Percentiles rank a stretch among this genome's conserved stretches.
Evolutionary conservation across 1,140 invertebrate genomes (phyloP).

Genomic region (Melipona quadrifasciata): DNA sequence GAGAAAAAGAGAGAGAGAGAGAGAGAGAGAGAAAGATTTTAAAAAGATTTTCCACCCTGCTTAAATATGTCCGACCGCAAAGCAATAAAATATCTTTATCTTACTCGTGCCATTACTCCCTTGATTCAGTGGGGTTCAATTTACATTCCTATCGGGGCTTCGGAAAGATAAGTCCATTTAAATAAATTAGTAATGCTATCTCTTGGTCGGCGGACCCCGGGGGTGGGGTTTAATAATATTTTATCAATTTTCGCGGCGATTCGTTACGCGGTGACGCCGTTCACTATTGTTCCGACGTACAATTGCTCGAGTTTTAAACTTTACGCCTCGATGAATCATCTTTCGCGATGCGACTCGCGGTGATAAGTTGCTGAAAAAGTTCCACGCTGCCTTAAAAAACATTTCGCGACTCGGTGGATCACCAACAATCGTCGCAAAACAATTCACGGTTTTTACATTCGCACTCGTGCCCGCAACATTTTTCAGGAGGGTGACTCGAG

Average conservation of each 20-base stretch:
- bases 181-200: constrained; percentile 83
- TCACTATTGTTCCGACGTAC: constrained; percentile 45
- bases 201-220: constrained; percentile 64
- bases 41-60: constrained; percentile 73
- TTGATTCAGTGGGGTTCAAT: constrained; percentile 81
- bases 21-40: background rate
- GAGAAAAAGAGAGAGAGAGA: background rate
- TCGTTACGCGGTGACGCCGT: constrained; percentile 67
- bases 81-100: constrained; percentile 83
- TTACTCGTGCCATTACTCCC: constrained; percentile 80
- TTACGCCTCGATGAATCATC: constrained; percentile 58
- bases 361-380: constrained; percentile 10
- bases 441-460: background rate
- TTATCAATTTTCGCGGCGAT: constrained; percentile 82
- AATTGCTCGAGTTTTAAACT: constrained; percentile 47
- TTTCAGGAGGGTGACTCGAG: background rate
- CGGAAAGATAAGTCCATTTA: constrained; percentile 82
- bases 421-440: too few relatives aligned
- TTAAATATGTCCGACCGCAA: constrained; percentile 80
- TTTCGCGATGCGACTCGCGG: constrained; percentile 5
- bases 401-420: background rate
- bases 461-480: background rate
- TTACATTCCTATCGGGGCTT: constrained; percentile 82
- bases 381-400: constrained; percentile 1
- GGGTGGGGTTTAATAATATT: constrained; percentile 79